Evolutionary conservation across 1,140 invertebrate genomes (phyloP), one percentile per base, ranked within the genome.

Genomic region (Drosophila repleta): DNA sequence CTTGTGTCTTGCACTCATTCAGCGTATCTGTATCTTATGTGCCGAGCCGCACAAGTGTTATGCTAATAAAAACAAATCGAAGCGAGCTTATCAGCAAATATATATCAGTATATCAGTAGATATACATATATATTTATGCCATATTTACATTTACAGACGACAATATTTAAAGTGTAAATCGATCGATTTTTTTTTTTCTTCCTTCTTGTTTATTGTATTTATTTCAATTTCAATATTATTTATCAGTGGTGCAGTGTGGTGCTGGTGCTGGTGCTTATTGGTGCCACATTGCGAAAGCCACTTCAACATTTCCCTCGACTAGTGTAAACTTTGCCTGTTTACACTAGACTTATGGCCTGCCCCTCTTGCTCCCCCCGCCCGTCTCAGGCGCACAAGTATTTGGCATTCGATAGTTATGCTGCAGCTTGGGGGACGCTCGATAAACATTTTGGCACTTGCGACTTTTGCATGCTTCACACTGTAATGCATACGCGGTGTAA

Each of bases 161-260:
- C 52, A 73, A 68, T 57, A 76, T 76, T 85, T 82, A 76, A 87
- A 73, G 68, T 83, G 79, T 87, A 85, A 88, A 87, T 79, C 83
- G 84, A 88, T 87, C 79, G 75, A 48, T 82, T 53, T 69, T 53
- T 62, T 7, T 6, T 29, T 8, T 49, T 39, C 48, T 13, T 29
- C 10, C 6, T 21, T 58, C 11, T 41, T 88, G 83, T 83, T 87
- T 87, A 88, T 76, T 74, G 83, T 87, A 87, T 88, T 87, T 82
- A 88, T 82, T 87, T 71, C 76, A 88, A 88, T 87, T 87, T 83
- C 79, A 88, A 87, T 87, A 87, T 83, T 87, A 76, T 88, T 83
- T 87, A 88, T 82, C 67, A 67, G 48, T 57, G 75, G 58, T 68
- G 58, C 41, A 49, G n/a, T 8, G 18, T 4, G 55, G 43, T 60